phyloP scores from a whole-genome alignment of 2,797 vertebrate species.

The Paramormyrops hopkinsi region DNA sequence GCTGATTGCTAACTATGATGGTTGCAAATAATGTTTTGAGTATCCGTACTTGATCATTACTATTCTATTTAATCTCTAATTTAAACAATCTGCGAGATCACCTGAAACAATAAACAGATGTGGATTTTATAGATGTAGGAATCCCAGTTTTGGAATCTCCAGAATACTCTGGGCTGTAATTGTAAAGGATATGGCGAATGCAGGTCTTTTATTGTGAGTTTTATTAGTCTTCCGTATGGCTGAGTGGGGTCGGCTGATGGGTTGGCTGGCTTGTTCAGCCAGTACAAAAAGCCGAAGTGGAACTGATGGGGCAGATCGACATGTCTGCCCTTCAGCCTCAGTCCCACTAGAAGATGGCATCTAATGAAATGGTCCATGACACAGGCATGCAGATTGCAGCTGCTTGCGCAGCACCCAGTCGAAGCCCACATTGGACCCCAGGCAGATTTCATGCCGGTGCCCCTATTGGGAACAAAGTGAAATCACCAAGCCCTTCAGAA shows the following conservation, averaged over 20 bases:
- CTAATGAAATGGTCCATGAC: neutral
- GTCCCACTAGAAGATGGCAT: neutral
- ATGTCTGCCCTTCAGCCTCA: neutral
- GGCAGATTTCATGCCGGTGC: neutral
- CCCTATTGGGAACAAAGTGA: neutral
- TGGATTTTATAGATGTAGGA: neutral
- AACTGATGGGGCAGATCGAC: neutral
- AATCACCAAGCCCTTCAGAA: neutral
- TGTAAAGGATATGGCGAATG: neutral
- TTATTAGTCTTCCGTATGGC: neutral
- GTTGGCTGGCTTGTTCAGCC: neutral
- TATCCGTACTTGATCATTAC: neutral
- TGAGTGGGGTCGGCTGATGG: neutral
- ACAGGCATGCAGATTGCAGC: neutral
- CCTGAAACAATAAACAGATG: neutral
- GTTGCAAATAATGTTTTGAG: neutral
- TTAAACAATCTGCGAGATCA: neutral
- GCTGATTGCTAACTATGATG: neutral
- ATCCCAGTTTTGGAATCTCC: neutral
- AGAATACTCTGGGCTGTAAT: neutral
- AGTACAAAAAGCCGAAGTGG: neutral
- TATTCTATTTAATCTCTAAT: neutral
- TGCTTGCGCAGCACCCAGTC: neutral
- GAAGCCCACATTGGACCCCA: neutral
- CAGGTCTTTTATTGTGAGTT: neutral